Evolutionary conservation across 2,888 invertebrate genomes (phyloP).

Genomic region (Eupelmus urozonus): DNA sequence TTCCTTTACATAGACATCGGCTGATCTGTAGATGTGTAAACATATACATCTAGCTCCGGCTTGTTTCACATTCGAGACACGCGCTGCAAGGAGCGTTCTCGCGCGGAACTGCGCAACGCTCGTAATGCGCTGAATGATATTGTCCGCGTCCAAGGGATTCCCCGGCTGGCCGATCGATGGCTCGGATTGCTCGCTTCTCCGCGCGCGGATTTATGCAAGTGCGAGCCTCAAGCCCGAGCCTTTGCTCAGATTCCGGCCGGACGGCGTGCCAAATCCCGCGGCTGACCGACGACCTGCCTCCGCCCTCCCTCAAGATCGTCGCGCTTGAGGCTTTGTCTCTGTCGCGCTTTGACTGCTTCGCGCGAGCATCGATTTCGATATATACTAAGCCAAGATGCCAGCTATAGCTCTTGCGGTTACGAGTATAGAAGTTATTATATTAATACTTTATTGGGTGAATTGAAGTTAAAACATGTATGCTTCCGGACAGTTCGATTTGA

Average conservation of each 20-base stretch:
- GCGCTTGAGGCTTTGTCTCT: too few relatives aligned
- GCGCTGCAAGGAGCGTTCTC: conserved; percentile 2
- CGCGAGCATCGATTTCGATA: too few relatives aligned
- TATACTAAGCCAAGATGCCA: too few relatives aligned
- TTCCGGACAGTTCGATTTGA: too few relatives aligned
- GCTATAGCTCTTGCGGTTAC: too few relatives aligned
- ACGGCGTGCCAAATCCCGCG: conserved; percentile 8
- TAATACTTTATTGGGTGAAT: too few relatives aligned
- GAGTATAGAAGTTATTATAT: too few relatives aligned
- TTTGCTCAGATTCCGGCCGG: not conserved
- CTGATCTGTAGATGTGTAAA: too few relatives aligned
- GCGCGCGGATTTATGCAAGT: conserved; percentile 45
- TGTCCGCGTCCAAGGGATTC: conserved; percentile 35
- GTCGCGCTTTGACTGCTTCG: too few relatives aligned
- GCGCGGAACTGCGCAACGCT: conserved; percentile 4
- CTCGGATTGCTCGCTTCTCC: conserved; percentile 11
- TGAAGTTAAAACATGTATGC: too few relatives aligned
- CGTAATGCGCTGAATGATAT: conserved; percentile 42
- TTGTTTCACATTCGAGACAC: conserved; percentile 42
- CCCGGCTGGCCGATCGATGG: not conserved
- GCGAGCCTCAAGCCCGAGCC: not conserved
- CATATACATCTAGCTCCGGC: not conserved
- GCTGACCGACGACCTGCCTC: not conserved
- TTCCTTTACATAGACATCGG: not conserved
- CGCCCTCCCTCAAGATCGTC: not conserved